Evolutionary conservation across 1,140 invertebrate genomes (phyloP), one percentile per base, ranked within the genome.

Genomic region (Babylonia areolata): DNA sequence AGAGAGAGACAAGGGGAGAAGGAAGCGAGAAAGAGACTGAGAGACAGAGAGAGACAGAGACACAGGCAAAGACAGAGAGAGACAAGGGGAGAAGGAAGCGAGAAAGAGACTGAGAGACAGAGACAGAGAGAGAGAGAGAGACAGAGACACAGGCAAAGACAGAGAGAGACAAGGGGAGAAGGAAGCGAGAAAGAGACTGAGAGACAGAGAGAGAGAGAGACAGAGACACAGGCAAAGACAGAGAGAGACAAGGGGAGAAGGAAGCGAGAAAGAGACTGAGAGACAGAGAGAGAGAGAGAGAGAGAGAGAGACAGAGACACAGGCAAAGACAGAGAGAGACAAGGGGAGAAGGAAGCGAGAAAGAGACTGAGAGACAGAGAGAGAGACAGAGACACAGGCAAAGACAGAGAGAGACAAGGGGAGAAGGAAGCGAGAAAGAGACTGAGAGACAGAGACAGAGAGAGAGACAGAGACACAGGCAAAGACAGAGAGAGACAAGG

Each of bases 1-100:
- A 84, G 71, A 75, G n/a, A 35, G 46, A 84, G 51, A 85, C n/a
- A 51, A 40, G 37, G 42, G 39, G 75, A 37, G 54, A 40, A 54
- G 58, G 33, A 37, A 40, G 75, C 6, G 46, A 20, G 46, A 51
- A 20, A 51, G 46, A 51, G 75, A 78, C n/a, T 35, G 75, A 78
- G 35, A 78, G 75, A 78, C 5, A 78, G 39, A 78, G 39, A 42
- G 75, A 78, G 33, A 78, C 11, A 69, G 33, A 78, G 33, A 42
- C 11, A 78, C 17, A 78, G 75, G 28, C 17, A 78, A 33, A 78
- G 75, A 78, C 12, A 78, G 75, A 78, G 12, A 42, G 75, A 42
- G 12, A 42, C n/a, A n/a, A n/a, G n/a, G n/a, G n/a, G n/a, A n/a
- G n/a, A n/a, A n/a, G n/a, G n/a, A n/a, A n/a, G n/a, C n/a, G n/a